Evolutionary conservation across 1,140 invertebrate genomes (phyloP).

Genomic region (Leptopilina clavipes): DNA sequence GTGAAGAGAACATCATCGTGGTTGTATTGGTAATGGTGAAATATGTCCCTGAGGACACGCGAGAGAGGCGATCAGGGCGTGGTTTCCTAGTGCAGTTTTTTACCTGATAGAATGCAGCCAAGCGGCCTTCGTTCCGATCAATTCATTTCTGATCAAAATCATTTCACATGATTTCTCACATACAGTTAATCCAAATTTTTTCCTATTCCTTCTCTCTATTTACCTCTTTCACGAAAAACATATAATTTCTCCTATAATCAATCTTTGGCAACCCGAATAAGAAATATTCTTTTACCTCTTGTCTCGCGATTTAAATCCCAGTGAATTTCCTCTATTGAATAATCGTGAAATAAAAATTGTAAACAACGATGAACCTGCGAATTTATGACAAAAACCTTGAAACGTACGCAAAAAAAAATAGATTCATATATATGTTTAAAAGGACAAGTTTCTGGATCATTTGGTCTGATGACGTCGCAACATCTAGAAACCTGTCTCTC

Average conservation of each 20-base stretch:
- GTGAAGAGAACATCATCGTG: neutral
- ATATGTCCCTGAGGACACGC: constrained; percentile 67
- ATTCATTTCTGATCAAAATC: constrained; percentile 16
- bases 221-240: too few relatives aligned
- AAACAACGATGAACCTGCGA: neutral
- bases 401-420: neutral
- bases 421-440: neutral
- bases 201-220: neutral
- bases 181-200: neutral
- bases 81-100: constrained; percentile 73
- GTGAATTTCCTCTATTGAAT: too few relatives aligned
- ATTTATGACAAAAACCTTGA: constrained; percentile 3
- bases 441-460: constrained; percentile 17
- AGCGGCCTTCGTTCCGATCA: constrained; percentile 68
- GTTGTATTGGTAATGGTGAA: constrained; percentile 54
- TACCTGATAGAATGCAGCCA: constrained; percentile 68
- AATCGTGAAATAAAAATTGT: too few relatives aligned
- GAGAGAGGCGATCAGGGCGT: constrained; percentile 68
- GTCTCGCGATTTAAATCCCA: too few relatives aligned
- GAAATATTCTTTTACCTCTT: too few relatives aligned
- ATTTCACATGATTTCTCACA: too few relatives aligned
- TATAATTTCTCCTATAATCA: too few relatives aligned
- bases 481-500: too few relatives aligned
- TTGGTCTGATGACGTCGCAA: neutral
- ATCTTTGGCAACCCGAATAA: too few relatives aligned